Evolutionary conservation across 2,113 vertebrate genomes (phyloP).

Genomic region (Brachyhypopomus occidentalis): DNA sequence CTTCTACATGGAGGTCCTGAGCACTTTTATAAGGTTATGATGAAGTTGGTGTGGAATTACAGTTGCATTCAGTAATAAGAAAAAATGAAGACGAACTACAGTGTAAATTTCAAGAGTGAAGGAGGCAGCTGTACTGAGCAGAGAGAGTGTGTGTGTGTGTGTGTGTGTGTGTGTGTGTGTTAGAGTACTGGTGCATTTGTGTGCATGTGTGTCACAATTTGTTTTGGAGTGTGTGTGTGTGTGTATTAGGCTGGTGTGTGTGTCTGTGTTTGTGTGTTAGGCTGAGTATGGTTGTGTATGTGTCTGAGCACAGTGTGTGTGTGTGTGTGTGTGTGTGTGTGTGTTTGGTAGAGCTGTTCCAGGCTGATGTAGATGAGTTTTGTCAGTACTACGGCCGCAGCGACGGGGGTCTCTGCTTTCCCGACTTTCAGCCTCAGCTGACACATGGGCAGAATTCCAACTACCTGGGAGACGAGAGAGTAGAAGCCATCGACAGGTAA

Average conservation of each 20-base stretch:
- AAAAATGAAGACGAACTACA: too few relatives aligned
- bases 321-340: slow-evolving; percentile 65
- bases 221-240: slow-evolving; percentile 7
- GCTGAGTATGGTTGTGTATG: slow-evolving; percentile 38
- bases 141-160: too few relatives aligned
- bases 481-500: slow-evolving; percentile 94
- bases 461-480: slow-evolving; percentile 94
- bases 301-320: slow-evolving; percentile 61
- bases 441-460: slow-evolving; percentile 91
- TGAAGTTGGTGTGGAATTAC: too few relatives aligned
- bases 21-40: too few relatives aligned
- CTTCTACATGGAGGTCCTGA: too few relatives aligned
- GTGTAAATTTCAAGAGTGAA: too few relatives aligned
- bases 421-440: slow-evolving; percentile 96
- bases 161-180: slow-evolving; percentile 39
- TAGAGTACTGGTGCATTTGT: too few relatives aligned
- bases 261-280: slow-evolving; percentile 42
- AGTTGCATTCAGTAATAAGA: too few relatives aligned
- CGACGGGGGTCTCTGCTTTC: slow-evolving; percentile 91
- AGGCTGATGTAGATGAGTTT: slow-evolving; percentile 96
- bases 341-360: slow-evolving; percentile 88
- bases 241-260: slow-evolving; percentile 39
- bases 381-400: slow-evolving; percentile 93
- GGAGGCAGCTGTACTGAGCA: too few relatives aligned
- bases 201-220: too few relatives aligned